Base-by-base conservation (phyloP, 2,113 vertebrate genomes). In the Bubo bubo region DNA sequence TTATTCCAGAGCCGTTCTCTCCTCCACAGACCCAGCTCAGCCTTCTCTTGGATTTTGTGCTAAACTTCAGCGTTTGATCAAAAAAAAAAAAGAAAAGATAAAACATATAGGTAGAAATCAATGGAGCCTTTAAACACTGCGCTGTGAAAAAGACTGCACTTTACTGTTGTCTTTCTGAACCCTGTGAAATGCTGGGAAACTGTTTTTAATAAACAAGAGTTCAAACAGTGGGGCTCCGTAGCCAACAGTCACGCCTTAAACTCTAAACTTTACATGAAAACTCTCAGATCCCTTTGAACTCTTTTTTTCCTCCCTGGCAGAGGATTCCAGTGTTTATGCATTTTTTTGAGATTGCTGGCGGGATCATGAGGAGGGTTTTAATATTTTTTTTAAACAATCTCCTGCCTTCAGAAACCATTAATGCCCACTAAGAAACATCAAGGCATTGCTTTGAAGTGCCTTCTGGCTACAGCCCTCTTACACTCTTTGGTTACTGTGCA, bases 331-430 rank as follows among this genome's bases (percentile, higher is more conserved):
- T 98, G 99, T 99, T 99, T 99, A 98, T 99, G 98, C 99, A 97
- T 97, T 99, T 98, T 98, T 98, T 98, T 84, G 97, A 98, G 99
- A 99, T 99, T 98, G 98, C 98, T 99, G 98, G 98, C 98, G 98
- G 98, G 98, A 98, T 98, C 98, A 98, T 98, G 96, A 98, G 98
- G 98, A 98, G 98, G 98, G 98, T 98, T 98, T 99, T 99, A 98
- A 98, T 98, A 98, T 98, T 98, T 98, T 97, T 97, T 98, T 95
- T 97, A 97, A 98, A 98, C 98, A 99, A 98, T 99, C 99, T 99
- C 98, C 98, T 99, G 98, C 98, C 98, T 99, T 99, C 99, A 99
- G 98, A 99, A 99, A 98, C 98, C 98, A 99, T 99, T 99, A 99
- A 98, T 98, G 98, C 99, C 98, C 98, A 98, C 99, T 99, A 97